Conservation (phyloP, 2,888 invertebrate species). For the Tortricodes alternella region DNA sequence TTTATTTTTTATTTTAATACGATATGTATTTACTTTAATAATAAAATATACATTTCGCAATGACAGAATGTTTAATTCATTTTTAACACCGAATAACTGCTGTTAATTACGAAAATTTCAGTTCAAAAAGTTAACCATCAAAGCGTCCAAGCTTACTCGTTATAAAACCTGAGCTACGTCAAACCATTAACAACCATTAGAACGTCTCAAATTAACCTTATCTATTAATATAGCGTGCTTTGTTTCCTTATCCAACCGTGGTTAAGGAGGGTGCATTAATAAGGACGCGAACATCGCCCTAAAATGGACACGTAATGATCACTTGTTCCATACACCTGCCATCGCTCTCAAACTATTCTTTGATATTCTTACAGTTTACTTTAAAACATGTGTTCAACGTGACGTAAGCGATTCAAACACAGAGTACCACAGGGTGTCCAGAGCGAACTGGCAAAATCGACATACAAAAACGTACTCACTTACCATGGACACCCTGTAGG, state of each 20-base stretch:
- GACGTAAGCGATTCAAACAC: constrained; percentile 17
- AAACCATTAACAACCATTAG: constrained; percentile 10
- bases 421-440: constrained; percentile 18
- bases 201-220: constrained; percentile 16
- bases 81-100: neutral
- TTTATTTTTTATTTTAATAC: too few relatives aligned
- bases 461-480: constrained; percentile 12
- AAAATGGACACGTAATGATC: constrained; percentile 79
- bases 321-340: constrained; percentile 79
- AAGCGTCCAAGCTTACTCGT: neutral
- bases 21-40: too few relatives aligned
- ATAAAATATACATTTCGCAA: too few relatives aligned
- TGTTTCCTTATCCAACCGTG: constrained; percentile 66
- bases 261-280: constrained; percentile 80
- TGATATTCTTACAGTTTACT: constrained; percentile 20
- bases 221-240: constrained; percentile 27
- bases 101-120: neutral
- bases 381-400: constrained; percentile 16
- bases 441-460: neutral
- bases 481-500: constrained; percentile 39
- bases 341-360: neutral
- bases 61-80: neutral
- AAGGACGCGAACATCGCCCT: constrained; percentile 65
- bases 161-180: neutral
- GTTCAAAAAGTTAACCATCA: neutral